Evolutionary conservation across 2,888 invertebrate species (phyloP).

Genomic region (Ochropleura plecta): DNA sequence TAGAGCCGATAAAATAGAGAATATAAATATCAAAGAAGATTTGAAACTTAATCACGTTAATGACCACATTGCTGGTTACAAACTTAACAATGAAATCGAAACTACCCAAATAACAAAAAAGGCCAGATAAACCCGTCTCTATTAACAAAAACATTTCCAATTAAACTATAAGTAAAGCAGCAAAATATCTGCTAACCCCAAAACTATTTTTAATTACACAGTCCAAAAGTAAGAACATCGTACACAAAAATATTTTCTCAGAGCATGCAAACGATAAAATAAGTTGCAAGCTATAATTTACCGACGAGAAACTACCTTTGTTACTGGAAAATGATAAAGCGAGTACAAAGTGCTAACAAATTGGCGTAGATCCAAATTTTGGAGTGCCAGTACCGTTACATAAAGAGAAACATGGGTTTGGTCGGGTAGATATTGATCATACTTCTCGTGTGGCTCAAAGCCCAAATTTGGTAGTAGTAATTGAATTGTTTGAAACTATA

Average conservation of each 20-base stretch:
- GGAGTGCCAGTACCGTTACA: conserved; percentile 20
- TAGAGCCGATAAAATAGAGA: not conserved
- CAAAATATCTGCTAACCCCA: conserved; percentile 11
- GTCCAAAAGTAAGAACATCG: conserved; percentile 12
- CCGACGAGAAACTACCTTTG: conserved; percentile 7
- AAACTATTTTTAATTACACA: conserved; percentile 28
- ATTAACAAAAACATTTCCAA: conserved; percentile 11
- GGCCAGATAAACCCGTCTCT: not conserved
- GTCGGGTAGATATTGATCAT: conserved; percentile 24
- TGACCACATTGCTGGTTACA: not conserved
- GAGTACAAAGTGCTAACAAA: conserved; percentile 47
- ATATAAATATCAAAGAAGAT: not conserved
- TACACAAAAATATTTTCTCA: conserved; percentile 32
- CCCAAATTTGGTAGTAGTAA: conserved; percentile 4
- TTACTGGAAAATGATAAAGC: conserved; percentile 48
- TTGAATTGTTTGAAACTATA: conserved; percentile 15
- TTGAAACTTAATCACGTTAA: not conserved
- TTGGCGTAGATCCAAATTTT: conserved; percentile 53
- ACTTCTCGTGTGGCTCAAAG: not conserved
- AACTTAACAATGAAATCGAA: conserved; percentile 5
- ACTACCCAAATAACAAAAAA: not conserved
- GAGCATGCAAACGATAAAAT: conserved; percentile 38
- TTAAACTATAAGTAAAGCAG: conserved; percentile 15
- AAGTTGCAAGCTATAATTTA: conserved; percentile 37
- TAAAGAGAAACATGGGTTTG: conserved; percentile 34